Evolutionary conservation across 2,113 vertebrate species (phyloP).

Genomic region (Ariopsis seemanni): DNA sequence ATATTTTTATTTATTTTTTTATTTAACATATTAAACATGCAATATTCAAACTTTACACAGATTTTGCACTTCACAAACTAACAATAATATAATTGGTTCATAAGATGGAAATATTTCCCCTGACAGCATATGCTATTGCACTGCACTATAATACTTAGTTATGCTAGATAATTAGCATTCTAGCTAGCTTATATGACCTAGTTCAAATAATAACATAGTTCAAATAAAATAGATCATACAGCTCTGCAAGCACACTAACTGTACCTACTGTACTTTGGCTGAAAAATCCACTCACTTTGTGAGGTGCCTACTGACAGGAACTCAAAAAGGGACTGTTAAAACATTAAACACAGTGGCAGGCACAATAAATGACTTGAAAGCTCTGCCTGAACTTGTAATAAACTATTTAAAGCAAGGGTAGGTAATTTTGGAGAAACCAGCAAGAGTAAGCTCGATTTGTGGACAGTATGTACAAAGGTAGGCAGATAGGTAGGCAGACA

Average conservation of each 20-base stretch:
- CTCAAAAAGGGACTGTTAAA: neutral
- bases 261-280: neutral
- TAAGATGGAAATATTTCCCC: constrained; percentile 18
- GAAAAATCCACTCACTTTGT: neutral
- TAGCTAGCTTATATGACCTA: neutral
- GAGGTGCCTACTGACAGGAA: neutral
- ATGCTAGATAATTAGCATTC: neutral
- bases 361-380: neutral
- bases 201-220: neutral
- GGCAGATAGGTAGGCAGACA: no score
- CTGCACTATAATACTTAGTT: constrained; percentile 12
- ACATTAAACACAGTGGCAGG: neutral
- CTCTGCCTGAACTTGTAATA: no score
- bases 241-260: neutral
- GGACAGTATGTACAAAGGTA: no score
- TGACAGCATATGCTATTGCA: neutral
- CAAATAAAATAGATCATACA: neutral
- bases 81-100: constrained; percentile 16
- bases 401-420: neutral
- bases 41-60: neutral
- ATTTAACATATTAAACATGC: neutral
- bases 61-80: neutral
- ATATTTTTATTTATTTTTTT: neutral
- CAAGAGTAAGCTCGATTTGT: no score
- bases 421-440: no score